phyloP scores from a whole-genome alignment of 2,888 invertebrate genomes.

The Chrysomela aeneicollis region DNA sequence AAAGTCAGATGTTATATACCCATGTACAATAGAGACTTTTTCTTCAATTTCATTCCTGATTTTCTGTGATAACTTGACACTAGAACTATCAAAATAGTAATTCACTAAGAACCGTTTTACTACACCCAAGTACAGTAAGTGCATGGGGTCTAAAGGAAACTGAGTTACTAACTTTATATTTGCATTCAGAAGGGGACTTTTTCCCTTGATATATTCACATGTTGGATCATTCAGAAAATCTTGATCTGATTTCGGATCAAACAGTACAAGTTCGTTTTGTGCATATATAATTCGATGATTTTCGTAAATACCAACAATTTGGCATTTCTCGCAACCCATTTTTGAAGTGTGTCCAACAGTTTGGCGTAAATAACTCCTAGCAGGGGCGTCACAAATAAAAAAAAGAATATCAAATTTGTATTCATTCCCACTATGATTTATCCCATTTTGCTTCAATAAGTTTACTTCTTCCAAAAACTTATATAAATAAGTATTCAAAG shows the following conservation, averaged over 20 bases:
- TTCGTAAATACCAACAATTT: too few species aligned
- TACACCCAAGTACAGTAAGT: constrained; percentile 31
- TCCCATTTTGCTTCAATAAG: neutral
- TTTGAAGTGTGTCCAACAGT: neutral
- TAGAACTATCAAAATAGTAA: constrained; percentile 15
- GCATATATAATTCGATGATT: neutral
- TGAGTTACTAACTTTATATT: constrained; percentile 26
- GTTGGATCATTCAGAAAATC: neutral
- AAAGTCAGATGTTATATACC: constrained; percentile 17
- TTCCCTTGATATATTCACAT: constrained; percentile 28
- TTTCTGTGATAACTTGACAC: constrained; percentile 26
- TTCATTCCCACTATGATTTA: neutral
- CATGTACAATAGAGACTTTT: neutral
- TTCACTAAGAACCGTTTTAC: constrained; percentile 27
- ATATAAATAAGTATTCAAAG: constrained; percentile 10
- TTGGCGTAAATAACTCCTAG: neutral
- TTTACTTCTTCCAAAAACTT: constrained; percentile 12
- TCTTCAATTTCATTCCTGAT: constrained; percentile 10
- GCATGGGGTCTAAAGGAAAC: constrained; percentile 35
- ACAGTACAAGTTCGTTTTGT: too few species aligned
- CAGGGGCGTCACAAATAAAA: constrained; percentile 10
- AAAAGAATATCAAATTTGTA: constrained; percentile 1
- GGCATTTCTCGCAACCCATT: neutral
- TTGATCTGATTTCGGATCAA: too few species aligned
- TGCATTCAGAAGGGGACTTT: constrained; percentile 25